phyloP scores from a whole-genome alignment of 2,888 invertebrate species.

The Rhingia rostrata region DNA sequence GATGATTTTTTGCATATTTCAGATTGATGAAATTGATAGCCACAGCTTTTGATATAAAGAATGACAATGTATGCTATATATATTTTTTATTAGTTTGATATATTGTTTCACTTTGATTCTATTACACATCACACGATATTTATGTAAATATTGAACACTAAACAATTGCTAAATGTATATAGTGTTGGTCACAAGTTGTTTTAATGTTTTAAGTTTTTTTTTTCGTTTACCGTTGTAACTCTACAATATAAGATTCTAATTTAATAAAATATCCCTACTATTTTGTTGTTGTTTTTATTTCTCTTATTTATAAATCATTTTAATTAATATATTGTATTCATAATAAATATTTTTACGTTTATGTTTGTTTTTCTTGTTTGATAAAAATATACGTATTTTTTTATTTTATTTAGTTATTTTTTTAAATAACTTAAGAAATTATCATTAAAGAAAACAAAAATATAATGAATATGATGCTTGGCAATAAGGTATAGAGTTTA shows the following conservation, averaged over 20 bases:
- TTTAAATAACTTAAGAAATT: slow-evolving; percentile 37
- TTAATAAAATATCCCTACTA: slow-evolving; percentile 70
- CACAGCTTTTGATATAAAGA: slow-evolving; percentile 39
- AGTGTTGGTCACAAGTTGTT: slow-evolving; percentile 60
- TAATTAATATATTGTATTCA: slow-evolving; percentile 60
- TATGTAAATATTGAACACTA: slow-evolving; percentile 45
- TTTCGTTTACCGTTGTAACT: slow-evolving; percentile 43
- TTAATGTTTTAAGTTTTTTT: slow-evolving; percentile 17
- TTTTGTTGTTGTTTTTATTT: slow-evolving; percentile 29
- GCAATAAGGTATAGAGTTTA: slow-evolving; percentile 29
- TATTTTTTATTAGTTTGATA: slow-evolving; percentile 11
- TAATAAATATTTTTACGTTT: slow-evolving; percentile 59
- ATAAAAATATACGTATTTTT: slow-evolving; percentile 68
- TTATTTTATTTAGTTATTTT: slow-evolving; percentile 45
- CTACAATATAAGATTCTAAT: slow-evolving; percentile 62
- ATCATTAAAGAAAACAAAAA: slow-evolving; percentile 28
- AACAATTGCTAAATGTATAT: slow-evolving; percentile 31
- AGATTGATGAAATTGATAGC: slow-evolving; percentile 14
- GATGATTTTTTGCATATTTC: neutral
- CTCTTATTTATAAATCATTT: slow-evolving; percentile 43
- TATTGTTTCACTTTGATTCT: slow-evolving; percentile 36
- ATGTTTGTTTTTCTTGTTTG: slow-evolving; percentile 33
- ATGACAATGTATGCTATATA: neutral
- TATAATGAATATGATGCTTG: slow-evolving; percentile 29
- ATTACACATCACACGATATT: slow-evolving; percentile 14